phyloP scores from a whole-genome alignment of 2,797 vertebrate genomes.

The Sternotherus odoratus region DNA sequence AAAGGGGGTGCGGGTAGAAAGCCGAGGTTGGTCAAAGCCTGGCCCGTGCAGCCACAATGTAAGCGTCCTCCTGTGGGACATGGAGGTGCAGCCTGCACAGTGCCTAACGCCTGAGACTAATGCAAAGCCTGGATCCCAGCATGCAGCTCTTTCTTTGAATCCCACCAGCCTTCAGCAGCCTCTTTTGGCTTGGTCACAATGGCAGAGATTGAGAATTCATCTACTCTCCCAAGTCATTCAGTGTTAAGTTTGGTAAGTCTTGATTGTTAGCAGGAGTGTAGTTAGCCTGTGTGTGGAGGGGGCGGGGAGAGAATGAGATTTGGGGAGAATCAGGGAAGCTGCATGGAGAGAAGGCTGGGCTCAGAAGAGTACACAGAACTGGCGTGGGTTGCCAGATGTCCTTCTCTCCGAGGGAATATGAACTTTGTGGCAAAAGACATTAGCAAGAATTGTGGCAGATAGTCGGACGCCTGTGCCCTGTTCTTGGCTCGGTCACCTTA shows the following conservation, averaged over 20 bases:
- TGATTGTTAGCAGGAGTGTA: neutral
- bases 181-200: neutral
- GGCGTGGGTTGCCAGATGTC: neutral
- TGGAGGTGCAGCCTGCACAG: neutral
- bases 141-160: neutral
- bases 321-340: neutral
- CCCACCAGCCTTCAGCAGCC: neutral
- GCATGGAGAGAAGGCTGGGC: neutral
- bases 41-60: neutral
- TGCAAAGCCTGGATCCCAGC: too few species aligned
- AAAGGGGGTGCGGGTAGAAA: neutral
- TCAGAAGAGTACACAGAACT: neutral
- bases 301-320: constrained; percentile 15
- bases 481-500: neutral
- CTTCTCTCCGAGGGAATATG: accelerated
- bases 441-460: neutral
- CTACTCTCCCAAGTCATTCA: neutral
- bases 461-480: accelerated
- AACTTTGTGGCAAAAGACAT: neutral
- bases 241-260: neutral
- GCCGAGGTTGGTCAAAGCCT: neutral
- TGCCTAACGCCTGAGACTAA: neutral
- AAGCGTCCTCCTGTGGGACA: neutral
- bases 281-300: neutral
- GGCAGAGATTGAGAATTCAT: neutral